Evolutionary conservation across 1,140 invertebrate species (phyloP), one percentile per base, ranked within the genome.

Genomic region (Procambarus clarkii): DNA sequence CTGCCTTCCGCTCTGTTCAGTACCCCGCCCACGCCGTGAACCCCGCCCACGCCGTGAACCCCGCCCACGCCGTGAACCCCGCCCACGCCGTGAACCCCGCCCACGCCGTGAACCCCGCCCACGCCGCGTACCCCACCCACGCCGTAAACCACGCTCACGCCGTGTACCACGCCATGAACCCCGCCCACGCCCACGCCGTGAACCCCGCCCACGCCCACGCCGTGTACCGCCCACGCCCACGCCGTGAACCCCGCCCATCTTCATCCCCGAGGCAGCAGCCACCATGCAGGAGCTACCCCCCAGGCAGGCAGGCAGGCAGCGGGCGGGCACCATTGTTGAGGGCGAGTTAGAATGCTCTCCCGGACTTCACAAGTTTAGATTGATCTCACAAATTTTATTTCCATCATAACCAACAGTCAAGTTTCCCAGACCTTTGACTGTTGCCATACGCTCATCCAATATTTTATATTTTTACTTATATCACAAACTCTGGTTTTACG

Each of bases 351-450:
- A 91, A 91, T 86, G 88, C 88, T 91, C 88, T 91, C 82, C 82
- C 82, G 60, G 88, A 91, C 88, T 91, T 91, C 88, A 86, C 88
- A 91, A 91, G 82, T 91, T 91, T 91, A 91, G 88, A 91, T 91
- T 91, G 88, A 91, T 91, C 88, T 91, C 82, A 54, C 82, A 91
- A 91, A 86, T 91, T 91, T 91, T 91, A 91, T 91, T 91, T 91
- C 88, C 88, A 91, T 91, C 88, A 91, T 91, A 91, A 91, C 88
- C 88, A 91, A 91, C 88, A 86, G 88, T 80, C 88, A 91, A 85
- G 82, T 84, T 91, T 91, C 88, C 88, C 88, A 85, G 82, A 79
- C 88, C 86, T 88, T 21, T 86, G 60, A 86, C 82, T 91, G 88
- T 91, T 91, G 88, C 88, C 88, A 84, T 86, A 85, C 76, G 54